Base-by-base conservation (phyloP, 2,113 vertebrate genomes). In the sheep (Ovis aries) region DNA sequence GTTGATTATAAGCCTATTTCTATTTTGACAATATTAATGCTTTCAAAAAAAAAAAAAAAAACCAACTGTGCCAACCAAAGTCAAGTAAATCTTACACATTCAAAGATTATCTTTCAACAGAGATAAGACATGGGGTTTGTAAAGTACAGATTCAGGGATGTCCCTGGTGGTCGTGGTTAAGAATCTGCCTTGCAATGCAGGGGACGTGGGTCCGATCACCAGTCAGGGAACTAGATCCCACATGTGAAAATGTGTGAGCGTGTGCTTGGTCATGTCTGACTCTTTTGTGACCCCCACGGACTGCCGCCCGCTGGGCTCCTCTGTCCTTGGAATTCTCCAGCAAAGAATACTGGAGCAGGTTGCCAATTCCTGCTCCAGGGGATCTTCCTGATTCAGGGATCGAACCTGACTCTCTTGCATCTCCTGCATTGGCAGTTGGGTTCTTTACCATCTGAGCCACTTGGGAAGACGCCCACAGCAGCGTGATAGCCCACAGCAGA, bases 1-100 rank as follows among this genome's bases (percentile, higher is more conserved):
- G 82, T 97, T 97, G 91, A 94, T 88, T 94, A 43, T 95, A 95
- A 21, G 57, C 52, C 25, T 95, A 1, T 97, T 97, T 97, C 50
- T 87, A 40, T 96, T 55, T 90, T 31, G n/a, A 77, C 88, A 97
- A 97, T 88, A 33, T 0, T 67, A 91, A 92, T 89, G 10, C 50
- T 25, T 59, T n/a, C 1, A 5, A 19, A 29, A 48, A 16, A 31
- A n/a, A 40, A 50, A 50, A 14, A 50, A 48, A 12, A 10, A 48
- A 48, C 50, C 48, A 48, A 48, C 50, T 3, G 7, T 1, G 9
- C 10, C 21, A 14, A 27, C 10, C 21, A 14, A 27, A 5, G 27
- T 80, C 15, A 48, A 89, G 57, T 71, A 60, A 96, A 85, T n/a
- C 11, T 88, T 94, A 17, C 0, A 85, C 78, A 85, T 23, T 6